Percentiles rank a stretch among this genome's conserved stretches.
phyloP scores from a whole-genome alignment of 2,888 invertebrate species.

The Hemicrepidius hirtus region DNA sequence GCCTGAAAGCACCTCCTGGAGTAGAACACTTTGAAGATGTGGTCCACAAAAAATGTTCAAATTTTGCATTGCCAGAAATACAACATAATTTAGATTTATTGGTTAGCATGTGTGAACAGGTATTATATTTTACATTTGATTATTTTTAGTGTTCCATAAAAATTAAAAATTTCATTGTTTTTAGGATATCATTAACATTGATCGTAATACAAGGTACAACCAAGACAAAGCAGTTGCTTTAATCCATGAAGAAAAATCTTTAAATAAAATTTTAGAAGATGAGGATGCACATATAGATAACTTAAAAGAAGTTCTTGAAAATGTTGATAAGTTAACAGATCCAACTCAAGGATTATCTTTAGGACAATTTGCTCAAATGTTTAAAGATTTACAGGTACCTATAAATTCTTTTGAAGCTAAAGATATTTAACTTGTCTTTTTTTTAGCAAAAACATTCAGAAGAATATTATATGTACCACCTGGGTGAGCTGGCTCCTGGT shows the following conservation, averaged over 20 bases:
- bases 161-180: too few relatives aligned
- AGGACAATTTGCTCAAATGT: constrained; percentile 76
- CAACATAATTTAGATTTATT: constrained; percentile 93
- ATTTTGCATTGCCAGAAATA: constrained; percentile 91
- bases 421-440: constrained; percentile 37
- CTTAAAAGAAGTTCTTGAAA: constrained; percentile 80
- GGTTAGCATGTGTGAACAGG: constrained; percentile 95
- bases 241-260: constrained; percentile 84
- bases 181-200: constrained; percentile 90
- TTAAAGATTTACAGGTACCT: constrained; percentile 74
- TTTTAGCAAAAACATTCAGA: constrained; percentile 78
- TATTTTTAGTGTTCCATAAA: too few relatives aligned
- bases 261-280: constrained; percentile 80
- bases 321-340: constrained; percentile 79
- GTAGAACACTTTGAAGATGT: constrained; percentile 79
- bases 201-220: constrained; percentile 84
- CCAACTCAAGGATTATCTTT: constrained; percentile 75
- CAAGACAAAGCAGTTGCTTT: constrained; percentile 87
- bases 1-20: constrained; percentile 75
- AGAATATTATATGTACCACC: constrained; percentile 89
- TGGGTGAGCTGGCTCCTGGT: constrained; percentile 89
- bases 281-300: constrained; percentile 84
- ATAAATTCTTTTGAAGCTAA: not conserved
- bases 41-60: constrained; percentile 77
- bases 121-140: constrained; percentile 60